phyloP scores from a whole-genome alignment of 1,140 invertebrate genomes.

The Pygmarrhopalites habei region DNA sequence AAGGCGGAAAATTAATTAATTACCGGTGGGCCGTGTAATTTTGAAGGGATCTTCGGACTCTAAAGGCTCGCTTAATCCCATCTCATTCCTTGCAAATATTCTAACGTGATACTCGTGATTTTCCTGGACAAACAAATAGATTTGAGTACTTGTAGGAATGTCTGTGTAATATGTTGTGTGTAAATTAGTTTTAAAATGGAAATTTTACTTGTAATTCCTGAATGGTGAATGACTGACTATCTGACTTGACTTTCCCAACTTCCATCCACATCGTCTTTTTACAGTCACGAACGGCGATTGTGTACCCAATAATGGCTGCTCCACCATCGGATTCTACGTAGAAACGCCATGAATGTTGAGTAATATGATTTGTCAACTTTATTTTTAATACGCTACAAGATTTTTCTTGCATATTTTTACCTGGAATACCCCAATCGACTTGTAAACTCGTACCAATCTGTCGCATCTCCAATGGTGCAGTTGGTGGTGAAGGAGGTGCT shows the following conservation, averaged over 20 bases:
- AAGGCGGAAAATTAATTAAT: slow-evolving; percentile 25
- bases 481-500: slow-evolving; percentile 83
- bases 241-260: slow-evolving; percentile 74
- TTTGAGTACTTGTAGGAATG: no score
- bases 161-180: no score
- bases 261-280: slow-evolving; percentile 95
- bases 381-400: no score
- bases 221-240: slow-evolving; percentile 74
- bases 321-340: slow-evolving; percentile 92
- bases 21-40: slow-evolving; percentile 72
- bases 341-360: no score
- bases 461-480: slow-evolving; percentile 76
- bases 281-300: slow-evolving; percentile 83
- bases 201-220: slow-evolving; percentile 62
- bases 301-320: slow-evolving; percentile 80
- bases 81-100: slow-evolving; percentile 89
- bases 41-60: slow-evolving; percentile 88
- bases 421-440: slow-evolving; percentile 87
- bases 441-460: slow-evolving; percentile 72
- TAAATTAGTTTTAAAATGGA: no score
- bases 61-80: slow-evolving; percentile 86
- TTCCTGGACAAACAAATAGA: slow-evolving; percentile 52
- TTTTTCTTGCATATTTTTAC: no score
- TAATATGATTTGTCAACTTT: no score
- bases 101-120: slow-evolving; percentile 81